These are phyloP conservation scores for Coryphaenoides rupestris DNA, from an alignment of 2,113 vertebrate species.

Conservation along the genomic window DNA sequence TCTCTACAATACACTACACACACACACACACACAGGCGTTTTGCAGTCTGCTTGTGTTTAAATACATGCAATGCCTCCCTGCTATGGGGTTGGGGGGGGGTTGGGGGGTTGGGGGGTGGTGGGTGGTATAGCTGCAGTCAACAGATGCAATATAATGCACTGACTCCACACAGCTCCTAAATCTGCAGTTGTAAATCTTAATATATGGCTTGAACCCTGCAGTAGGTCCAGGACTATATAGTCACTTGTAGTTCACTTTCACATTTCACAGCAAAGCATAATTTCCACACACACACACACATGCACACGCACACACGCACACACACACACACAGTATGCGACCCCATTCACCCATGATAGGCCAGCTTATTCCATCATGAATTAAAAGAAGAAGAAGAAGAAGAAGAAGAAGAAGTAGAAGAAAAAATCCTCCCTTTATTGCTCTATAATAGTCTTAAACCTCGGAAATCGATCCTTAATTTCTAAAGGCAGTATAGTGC, in stretches of 20 bases:
- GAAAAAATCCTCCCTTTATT: slow-evolving; percentile 58
- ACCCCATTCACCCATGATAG: too few species aligned
- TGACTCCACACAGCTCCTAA: slow-evolving; percentile 72
- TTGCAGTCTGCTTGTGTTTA: slow-evolving; percentile 23
- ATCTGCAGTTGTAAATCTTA: slow-evolving; percentile 74
- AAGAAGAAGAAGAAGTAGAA: too few species aligned
- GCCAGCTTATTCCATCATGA: slow-evolving; percentile 18
- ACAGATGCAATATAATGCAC: slow-evolving; percentile 66
- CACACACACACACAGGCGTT: too few species aligned
- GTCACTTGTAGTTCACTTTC: slow-evolving; percentile 48
- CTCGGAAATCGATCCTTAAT: slow-evolving; percentile 53
- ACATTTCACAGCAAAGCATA: slow-evolving; percentile 33
- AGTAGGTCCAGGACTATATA: slow-evolving; percentile 62
- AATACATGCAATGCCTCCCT: too few species aligned
- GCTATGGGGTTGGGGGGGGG: too few species aligned
- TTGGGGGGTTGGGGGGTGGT: too few species aligned
- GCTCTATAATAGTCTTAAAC: slow-evolving; percentile 54
- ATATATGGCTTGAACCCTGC: slow-evolving; percentile 69
- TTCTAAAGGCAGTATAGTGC: slow-evolving; percentile 58
- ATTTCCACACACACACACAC: slow-evolving; percentile 19
- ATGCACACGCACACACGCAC: slow-evolving; percentile 32
- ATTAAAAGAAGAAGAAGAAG: not conserved
- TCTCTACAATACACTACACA: slow-evolving; percentile 27
- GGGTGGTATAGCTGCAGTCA: slow-evolving; percentile 62
- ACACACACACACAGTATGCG: too few species aligned